phyloP scores from a whole-genome alignment of 2,113 vertebrate genomes.

The Archocentrus centrarchus region DNA sequence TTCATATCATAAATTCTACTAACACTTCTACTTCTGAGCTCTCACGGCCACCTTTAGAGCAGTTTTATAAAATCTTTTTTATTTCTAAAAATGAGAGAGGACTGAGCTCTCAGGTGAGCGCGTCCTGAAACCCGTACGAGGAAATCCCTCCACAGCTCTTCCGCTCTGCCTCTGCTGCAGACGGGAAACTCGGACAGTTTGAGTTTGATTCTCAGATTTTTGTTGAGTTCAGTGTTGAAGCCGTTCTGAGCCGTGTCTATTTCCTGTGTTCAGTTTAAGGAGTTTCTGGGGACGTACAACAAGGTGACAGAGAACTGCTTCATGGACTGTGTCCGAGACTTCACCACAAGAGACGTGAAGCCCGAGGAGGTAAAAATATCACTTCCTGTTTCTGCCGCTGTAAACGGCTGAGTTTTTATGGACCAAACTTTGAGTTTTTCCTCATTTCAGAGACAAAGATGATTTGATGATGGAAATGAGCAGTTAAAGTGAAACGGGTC shows the following conservation, averaged over 20 bases:
- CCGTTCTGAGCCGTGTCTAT: neutral
- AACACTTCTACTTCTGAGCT: neutral
- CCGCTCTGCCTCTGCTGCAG: too few relatives aligned
- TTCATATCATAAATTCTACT: too few relatives aligned
- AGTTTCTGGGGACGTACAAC: slow-evolving; percentile 98
- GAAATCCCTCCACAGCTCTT: too few relatives aligned
- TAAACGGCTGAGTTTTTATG: too few relatives aligned
- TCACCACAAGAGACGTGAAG: slow-evolving; percentile 93
- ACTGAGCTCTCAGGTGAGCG: too few relatives aligned
- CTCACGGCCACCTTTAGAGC: neutral
- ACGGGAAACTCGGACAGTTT: neutral
- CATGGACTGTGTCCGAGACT: slow-evolving; percentile 97
- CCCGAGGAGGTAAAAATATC: slow-evolving; percentile 88
- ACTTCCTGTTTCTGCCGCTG: too few relatives aligned
- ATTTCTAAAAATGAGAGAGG: neutral
- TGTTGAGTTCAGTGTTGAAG: neutral
- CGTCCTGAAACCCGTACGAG: too few relatives aligned
- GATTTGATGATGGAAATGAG: neutral
- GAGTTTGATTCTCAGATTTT: neutral
- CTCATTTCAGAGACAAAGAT: too few relatives aligned
- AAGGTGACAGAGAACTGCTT: slow-evolving; percentile 98
- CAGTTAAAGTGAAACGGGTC: neutral
- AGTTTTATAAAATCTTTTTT: too few relatives aligned
- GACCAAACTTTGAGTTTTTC: too few relatives aligned
- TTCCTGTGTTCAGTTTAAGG: slow-evolving; percentile 87